These are phyloP conservation scores for Globicephala melas DNA, from an alignment of 2,113 vertebrate species.

Conservation along the genomic window DNA sequence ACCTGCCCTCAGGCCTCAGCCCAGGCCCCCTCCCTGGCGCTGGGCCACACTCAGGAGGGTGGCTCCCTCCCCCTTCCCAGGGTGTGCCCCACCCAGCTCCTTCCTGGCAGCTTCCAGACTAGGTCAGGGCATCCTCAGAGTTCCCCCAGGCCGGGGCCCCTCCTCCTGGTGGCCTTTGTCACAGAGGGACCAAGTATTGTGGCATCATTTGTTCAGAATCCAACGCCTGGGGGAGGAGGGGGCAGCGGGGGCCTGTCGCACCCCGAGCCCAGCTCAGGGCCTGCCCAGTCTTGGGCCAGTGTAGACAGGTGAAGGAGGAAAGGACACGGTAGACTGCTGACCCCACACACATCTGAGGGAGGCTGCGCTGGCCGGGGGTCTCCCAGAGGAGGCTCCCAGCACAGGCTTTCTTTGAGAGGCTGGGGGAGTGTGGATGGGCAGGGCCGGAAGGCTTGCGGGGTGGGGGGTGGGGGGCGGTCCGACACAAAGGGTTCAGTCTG, in stretches of 20 bases:
- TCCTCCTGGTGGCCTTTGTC: background rate
- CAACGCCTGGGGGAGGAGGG: background rate
- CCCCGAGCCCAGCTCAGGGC: background rate
- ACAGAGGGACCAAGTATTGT: background rate
- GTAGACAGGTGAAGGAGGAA: background rate
- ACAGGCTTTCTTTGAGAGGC: slow-evolving; percentile 50
- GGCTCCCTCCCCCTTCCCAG: background rate
- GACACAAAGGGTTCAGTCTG: slow-evolving; percentile 49
- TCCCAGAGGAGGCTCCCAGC: background rate
- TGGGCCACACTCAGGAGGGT: background rate
- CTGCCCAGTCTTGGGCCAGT: background rate
- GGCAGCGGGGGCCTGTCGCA: background rate
- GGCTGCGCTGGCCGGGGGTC: rapidly evolving
- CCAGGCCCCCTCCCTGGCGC: background rate
- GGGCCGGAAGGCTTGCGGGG: background rate
- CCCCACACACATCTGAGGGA: background rate
- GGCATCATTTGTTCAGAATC: background rate
- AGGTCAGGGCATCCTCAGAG: background rate
- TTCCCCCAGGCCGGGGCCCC: background rate
- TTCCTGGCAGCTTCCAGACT: background rate
- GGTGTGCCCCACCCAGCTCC: background rate
- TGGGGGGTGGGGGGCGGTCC: background rate
- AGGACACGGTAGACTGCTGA: background rate
- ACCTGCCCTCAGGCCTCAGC: background rate
- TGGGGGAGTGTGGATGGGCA: background rate